A percentile compares a stretch with the other conserved stretches of the same genome.
These are phyloP conservation scores for Meloidogyne floridensis DNA, from an alignment of 1,140 invertebrate species.

Conservation along the genomic window DNA sequence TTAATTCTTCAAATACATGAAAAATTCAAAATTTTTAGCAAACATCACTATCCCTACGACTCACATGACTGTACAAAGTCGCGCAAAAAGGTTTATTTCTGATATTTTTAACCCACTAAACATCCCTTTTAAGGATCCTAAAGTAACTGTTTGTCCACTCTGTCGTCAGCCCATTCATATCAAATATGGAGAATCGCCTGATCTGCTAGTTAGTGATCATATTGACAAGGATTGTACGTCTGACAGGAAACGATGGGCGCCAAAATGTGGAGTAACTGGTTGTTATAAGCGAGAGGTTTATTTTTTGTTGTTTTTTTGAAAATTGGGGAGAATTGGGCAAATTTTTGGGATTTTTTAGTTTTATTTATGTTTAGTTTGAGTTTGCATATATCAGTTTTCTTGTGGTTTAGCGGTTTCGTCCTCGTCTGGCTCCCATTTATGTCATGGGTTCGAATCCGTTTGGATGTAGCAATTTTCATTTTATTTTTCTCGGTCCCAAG, in stretches of 20 bases:
- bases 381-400: too few relatives aligned
- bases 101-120: background rate
- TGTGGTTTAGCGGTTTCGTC: too few relatives aligned
- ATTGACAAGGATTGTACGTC: constrained; percentile 27
- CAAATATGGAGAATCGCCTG: constrained; percentile 8
- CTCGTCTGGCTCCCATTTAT: too few relatives aligned
- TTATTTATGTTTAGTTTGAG: too few relatives aligned
- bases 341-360: too few relatives aligned
- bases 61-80: constrained; percentile 12
- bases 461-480: too few relatives aligned
- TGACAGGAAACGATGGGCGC: constrained; percentile 12
- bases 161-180: constrained; percentile 19
- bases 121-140: background rate
- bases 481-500: too few relatives aligned
- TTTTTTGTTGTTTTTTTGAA: background rate
- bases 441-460: too few relatives aligned
- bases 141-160: constrained; percentile 17
- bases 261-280: constrained; percentile 16
- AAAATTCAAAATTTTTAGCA: constrained; percentile 2
- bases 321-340: too few relatives aligned
- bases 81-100: constrained; percentile 14
- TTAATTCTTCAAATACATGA: constrained; percentile 7
- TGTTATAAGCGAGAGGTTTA: constrained; percentile 19
- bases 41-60: constrained; percentile 21
- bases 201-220: constrained; percentile 24